Evolutionary conservation across 2,888 invertebrate genomes (phyloP), one percentile per base, ranked within the genome.

Genomic region (Gasteruption jaculator): DNA sequence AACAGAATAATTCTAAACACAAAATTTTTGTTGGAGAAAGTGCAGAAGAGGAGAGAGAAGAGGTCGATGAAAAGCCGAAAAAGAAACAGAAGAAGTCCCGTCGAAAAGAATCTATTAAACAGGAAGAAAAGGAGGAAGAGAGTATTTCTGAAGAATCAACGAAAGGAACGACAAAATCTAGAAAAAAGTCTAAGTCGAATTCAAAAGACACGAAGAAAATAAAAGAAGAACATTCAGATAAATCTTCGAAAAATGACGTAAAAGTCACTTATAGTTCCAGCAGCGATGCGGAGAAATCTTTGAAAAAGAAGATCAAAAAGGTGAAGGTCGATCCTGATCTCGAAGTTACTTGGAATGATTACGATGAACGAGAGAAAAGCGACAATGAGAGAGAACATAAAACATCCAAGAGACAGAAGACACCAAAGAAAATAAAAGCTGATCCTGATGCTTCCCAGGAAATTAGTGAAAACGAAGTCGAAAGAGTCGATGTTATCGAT

Each of bases 351-450:
- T 29, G 10, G 18, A 22, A 48, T 2, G 38, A n/a, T n/a, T n/a
- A n/a, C n/a, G n/a, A n/a, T n/a, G n/a, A n/a, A n/a, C n/a, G n/a
- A n/a, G n/a, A n/a, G n/a, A 41, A 19, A n/a, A 36, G 32, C 16
- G 31, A 41, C 18, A 25, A 40, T 7, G 18, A 8, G 12, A 25
- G 38, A 41, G 22, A 21, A 42, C 48, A 34, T 21, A 15, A 21
- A 11, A 14, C 8, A 24, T 40, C 43, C 35, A 43, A 45, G 35
- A 45, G 38, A 34, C 19, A 15, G 10, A 50, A 42, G n/a, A 53
- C 48, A 27, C 38, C 38, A 12, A 42, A 24, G 18, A 38, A 7
- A 29, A 31, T 38, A 11, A 18, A 31, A 16, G 43, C 47, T 5
- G 21, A 25, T 38, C 8, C 11, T n/a, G 30, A 24, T 14, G n/a